phyloP scores from a whole-genome alignment of 2,888 invertebrate species.

The Nymphalis polychloros region DNA sequence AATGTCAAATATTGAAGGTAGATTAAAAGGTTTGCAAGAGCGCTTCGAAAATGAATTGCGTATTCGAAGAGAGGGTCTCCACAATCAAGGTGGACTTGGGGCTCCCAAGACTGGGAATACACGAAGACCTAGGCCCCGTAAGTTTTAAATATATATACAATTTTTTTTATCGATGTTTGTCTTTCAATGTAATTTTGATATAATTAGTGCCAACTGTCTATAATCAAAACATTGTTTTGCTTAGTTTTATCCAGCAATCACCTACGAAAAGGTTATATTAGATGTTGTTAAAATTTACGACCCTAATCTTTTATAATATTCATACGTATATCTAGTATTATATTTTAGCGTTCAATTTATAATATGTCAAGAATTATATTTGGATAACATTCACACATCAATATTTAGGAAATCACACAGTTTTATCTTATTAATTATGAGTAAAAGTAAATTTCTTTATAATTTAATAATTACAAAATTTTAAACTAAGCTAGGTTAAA shows the following conservation, averaged over 20 bases:
- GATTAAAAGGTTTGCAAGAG: constrained; percentile 91
- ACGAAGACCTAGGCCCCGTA: constrained; percentile 85
- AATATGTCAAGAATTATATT: no score
- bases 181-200: constrained; percentile 5
- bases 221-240: constrained; percentile 31
- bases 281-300: neutral
- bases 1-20: constrained; percentile 89
- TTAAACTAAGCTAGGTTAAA: no score
- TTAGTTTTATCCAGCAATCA: constrained; percentile 6
- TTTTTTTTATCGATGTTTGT: neutral
- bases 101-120: constrained; percentile 78
- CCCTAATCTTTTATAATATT: neutral
- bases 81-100: constrained; percentile 79
- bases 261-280: constrained; percentile 9
- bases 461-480: no score
- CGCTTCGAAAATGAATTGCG: constrained; percentile 84
- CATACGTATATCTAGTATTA: neutral
- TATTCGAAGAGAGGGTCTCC: constrained; percentile 84
- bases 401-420: no score
- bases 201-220: constrained; percentile 1
- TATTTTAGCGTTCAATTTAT: no score
- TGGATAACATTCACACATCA: no score
- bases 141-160: constrained; percentile 57
- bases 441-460: no score
- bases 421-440: no score